A percentile compares a stretch with the other conserved stretches of the same genome.
These are phyloP conservation scores for Eilema sororculum DNA, from an alignment of 2,888 invertebrate genomes.

Conservation along the genomic window DNA sequence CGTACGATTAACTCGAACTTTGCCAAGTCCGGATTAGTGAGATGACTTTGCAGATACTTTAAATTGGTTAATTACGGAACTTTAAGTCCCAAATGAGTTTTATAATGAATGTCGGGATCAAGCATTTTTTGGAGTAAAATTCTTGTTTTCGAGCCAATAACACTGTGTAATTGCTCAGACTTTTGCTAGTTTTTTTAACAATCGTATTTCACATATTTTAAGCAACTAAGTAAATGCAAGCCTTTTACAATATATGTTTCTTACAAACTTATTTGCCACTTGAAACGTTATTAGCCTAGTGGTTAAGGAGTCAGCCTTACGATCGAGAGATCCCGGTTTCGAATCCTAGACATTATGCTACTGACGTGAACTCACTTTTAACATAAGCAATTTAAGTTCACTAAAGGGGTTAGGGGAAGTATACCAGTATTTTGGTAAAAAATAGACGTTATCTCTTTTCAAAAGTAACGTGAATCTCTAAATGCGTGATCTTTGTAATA, in stretches of 20 bases:
- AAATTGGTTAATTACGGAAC: constrained; percentile 34
- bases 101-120: constrained; percentile 28
- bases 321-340: too few relatives aligned
- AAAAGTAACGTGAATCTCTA: background rate
- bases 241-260: too few relatives aligned
- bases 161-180: background rate
- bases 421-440: too few relatives aligned
- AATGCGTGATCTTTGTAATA: background rate
- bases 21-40: constrained; percentile 25
- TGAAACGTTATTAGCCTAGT: too few relatives aligned
- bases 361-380: too few relatives aligned
- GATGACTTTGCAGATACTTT: constrained; percentile 30
- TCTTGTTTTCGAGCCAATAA: background rate
- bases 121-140: constrained; percentile 14
- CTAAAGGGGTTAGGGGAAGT: too few relatives aligned
- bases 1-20: constrained; percentile 30
- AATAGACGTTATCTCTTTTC: too few relatives aligned
- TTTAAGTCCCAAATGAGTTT: constrained; percentile 31
- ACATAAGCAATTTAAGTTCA: too few relatives aligned
- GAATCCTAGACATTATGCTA: too few relatives aligned
- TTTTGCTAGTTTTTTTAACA: background rate
- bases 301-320: too few relatives aligned
- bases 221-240: too few relatives aligned
- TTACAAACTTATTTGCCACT: too few relatives aligned
- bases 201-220: background rate